Conservation (phyloP, 2,797 vertebrate species). For the Phaenicophaeus curvirostris region DNA sequence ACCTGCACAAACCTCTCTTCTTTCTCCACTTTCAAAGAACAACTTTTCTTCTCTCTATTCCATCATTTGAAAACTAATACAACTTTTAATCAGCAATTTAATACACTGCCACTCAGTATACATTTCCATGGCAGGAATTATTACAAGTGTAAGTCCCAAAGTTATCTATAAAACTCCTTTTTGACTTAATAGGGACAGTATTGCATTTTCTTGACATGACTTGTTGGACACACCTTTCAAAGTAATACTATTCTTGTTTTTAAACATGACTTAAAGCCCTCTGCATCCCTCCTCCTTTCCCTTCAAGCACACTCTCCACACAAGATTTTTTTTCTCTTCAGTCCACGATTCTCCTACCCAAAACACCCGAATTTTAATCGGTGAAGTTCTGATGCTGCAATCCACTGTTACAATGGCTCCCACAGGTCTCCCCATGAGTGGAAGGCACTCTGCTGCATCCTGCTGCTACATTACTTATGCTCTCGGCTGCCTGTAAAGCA, state of each 20-base stretch:
- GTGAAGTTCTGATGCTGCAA: not conserved
- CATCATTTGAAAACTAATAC: not conserved
- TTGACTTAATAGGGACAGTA: not conserved
- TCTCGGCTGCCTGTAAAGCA: not conserved
- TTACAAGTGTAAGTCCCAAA: not conserved
- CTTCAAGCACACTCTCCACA: not conserved
- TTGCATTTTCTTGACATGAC: not conserved
- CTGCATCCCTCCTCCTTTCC: not conserved
- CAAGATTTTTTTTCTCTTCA: not conserved
- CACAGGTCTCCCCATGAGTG: accelerated
- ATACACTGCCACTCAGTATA: not conserved
- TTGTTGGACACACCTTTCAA: not conserved
- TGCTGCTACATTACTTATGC: not conserved
- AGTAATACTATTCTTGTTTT: not conserved
- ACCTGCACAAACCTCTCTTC: not conserved
- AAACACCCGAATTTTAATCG: not conserved
- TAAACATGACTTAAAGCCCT: not conserved
- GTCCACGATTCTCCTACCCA: not conserved
- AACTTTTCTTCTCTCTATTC: not conserved
- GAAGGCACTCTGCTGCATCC: not conserved
- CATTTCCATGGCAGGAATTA: no score
- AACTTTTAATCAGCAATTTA: not conserved
- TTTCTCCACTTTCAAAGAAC: not conserved
- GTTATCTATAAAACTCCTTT: not conserved
- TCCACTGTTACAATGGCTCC: not conserved